Evolutionary conservation across 92 coral and sea anemone genomes (phyloP).

Genomic region (Heteractis magnifica): DNA sequence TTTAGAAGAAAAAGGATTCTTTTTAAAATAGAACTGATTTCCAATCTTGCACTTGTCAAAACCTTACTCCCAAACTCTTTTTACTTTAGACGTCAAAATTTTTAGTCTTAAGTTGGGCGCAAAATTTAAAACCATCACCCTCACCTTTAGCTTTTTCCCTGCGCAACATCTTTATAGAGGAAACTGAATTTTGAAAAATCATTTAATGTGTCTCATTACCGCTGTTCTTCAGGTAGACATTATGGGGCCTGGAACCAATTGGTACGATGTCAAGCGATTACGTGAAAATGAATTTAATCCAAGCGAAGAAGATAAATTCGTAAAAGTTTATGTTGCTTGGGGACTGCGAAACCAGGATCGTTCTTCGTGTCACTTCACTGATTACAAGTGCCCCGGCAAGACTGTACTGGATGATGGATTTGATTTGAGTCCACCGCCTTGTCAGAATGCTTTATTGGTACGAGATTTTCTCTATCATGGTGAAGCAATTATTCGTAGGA

Average conservation of each 20-base stretch:
- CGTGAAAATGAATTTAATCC: constrained; percentile 55
- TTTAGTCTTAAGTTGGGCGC: too few relatives aligned
- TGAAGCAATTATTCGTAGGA: neutral
- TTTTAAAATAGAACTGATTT: too few relatives aligned
- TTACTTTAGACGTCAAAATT: too few relatives aligned
- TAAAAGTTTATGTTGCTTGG: constrained; percentile 67
- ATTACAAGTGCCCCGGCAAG: constrained; percentile 65
- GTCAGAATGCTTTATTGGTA: constrained; percentile 73
- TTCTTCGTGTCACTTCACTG: constrained; percentile 68
- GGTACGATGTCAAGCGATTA: constrained; percentile 60
- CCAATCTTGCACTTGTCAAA: too few relatives aligned
- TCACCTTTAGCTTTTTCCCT: too few relatives aligned
- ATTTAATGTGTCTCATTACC: too few relatives aligned
- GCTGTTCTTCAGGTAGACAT: constrained; percentile 46
- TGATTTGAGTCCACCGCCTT: constrained; percentile 70
- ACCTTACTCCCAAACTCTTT: too few relatives aligned
- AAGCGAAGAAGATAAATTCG: constrained; percentile 62
- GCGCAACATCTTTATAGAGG: too few relatives aligned
- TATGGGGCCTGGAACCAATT: constrained; percentile 68
- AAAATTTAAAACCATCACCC: too few relatives aligned
- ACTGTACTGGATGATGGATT: constrained; percentile 66
- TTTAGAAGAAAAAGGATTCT: too few relatives aligned
- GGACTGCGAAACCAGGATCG: constrained; percentile 70
- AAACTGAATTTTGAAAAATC: neutral
- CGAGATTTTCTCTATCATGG: constrained; percentile 6